Evolutionary conservation across 2,888 invertebrate genomes (phyloP), one percentile per base, ranked within the genome.

Genomic region (Nomada ruficornis): DNA sequence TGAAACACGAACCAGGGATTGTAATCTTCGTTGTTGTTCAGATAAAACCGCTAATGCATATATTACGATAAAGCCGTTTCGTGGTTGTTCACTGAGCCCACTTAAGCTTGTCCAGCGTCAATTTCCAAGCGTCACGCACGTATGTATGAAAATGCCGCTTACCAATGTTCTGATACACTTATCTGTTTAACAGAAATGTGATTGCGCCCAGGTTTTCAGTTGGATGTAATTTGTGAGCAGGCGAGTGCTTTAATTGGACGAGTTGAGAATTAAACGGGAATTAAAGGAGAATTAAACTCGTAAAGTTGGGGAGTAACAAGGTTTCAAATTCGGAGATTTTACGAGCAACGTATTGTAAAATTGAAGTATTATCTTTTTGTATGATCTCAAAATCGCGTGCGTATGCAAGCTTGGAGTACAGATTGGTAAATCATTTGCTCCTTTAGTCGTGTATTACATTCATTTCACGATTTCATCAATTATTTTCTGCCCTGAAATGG

Each of bases 21-120:
- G 86, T 86, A 79, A 83, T 80, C 80, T 83, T 77, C 81, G 36
- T 59, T 76, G 69, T 65, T 79, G 80, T 74, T 79, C 73, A 57
- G 84, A 86, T 88, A 85, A 84, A 88, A 83, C 80, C 81, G 78
- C 63, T 63, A 86, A 83, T 68, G 85, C 85, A 82, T 85, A 84
- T 68, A 83, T 89, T 88, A 86, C 77, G 86, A 89, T 87, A 88
- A 88, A 83, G 50, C 71, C 55, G 63, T 29, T 47, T n/a, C 29
- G 52, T 67, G 73, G 47, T 60, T 80, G 69, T 74, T 60, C 47
- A 69, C 29, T 18, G 73, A 57, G 65, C 57, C 60, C 64, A 55
- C 68, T 47, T 54, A 23, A 76, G 72, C 71, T 50, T 73, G 74
- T 63, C 15, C 62, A 10, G 54, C 67, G 81, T 80, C 84, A 84